Base-by-base conservation (phyloP, 2,888 invertebrate genomes). In the Heliconius charithonia region DNA sequence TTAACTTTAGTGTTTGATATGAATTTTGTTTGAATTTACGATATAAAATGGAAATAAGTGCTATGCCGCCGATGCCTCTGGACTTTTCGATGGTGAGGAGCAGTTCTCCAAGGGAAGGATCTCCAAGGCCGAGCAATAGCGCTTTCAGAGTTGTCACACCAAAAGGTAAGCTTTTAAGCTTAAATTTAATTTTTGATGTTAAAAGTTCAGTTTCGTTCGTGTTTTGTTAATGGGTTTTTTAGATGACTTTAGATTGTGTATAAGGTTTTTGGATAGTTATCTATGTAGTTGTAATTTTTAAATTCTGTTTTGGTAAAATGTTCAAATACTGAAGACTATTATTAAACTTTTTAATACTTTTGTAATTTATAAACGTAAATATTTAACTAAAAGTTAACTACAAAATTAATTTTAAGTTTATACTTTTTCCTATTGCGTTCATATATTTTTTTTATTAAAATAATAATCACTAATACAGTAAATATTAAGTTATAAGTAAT, bases 111-210 rank as follows among this genome's bases (percentile, higher is more conserved):
- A 86, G 86, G 77, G 93, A 92, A 77, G 89, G 87, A 63, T 95
- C 94, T 6, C 94, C 95, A 82, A 89, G 94, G 79, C 91, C 92
- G 75, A 93, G 93, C 51, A 94, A 92, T 85, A 96, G 96, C 94
- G 96, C 96, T 41, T 97, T 97, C 88, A 95, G 96, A 84, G 96
- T 96, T 77, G 96, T 97, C 85, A 96, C 96, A 4, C 97, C 96
- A 6, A 96, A 96, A 93, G 96, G 96, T 91, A 73, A 27, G 19
- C 16, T 25, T 72, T 29, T 66, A 75, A 45, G 75, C 75, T 75
- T 75, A 13, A 6, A 4, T 32, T 62, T 27, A 63, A 45, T 74
- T 63, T 22, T 62, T 25, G 13, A 69, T 45, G 25, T 69, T 4
- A 25, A 41, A 69, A 67, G 67, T 41, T 67, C 37, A 12, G 13